A percentile compares a stretch with the other conserved stretches of the same genome.
phyloP scores from a whole-genome alignment of 2,113 vertebrate species.

The Chaetura pelagica region DNA sequence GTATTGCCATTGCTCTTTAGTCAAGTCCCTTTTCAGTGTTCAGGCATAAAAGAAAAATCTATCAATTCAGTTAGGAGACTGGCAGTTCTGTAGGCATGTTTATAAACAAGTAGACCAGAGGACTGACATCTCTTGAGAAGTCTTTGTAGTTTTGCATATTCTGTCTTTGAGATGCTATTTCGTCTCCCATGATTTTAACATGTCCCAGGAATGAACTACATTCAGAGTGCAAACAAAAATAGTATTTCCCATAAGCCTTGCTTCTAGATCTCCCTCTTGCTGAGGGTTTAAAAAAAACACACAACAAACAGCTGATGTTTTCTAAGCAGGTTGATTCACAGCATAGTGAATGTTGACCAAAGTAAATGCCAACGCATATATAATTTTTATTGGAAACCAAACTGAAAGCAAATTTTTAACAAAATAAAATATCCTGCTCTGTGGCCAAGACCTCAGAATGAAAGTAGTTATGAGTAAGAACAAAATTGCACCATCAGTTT shows the following conservation, averaged over 20 bases:
- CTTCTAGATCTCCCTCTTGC: neutral
- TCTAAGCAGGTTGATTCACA: neutral
- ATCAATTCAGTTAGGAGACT: neutral
- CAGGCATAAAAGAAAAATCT: neutral
- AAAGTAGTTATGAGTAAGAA: neutral
- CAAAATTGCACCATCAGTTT: neutral
- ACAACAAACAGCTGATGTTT: neutral
- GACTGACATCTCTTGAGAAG: neutral
- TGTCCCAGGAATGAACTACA: neutral
- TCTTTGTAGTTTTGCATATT: neutral
- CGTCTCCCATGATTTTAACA: neutral
- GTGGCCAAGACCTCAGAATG: neutral
- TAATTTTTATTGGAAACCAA: neutral
- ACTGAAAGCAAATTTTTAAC: neutral
- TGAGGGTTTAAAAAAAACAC: neutral
- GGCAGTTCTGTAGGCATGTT: neutral
- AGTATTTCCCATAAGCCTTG: neutral
- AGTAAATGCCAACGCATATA: neutral
- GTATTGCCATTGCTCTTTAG: neutral
- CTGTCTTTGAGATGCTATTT: neutral
- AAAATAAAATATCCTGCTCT: neutral
- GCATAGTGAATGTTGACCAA: neutral
- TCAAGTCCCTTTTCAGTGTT: neutral
- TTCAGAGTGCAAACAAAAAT: neutral
- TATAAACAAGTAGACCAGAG: conserved; percentile 23